Evolutionary conservation across 2,113 vertebrate species (phyloP).

Genomic region (Perca schrenkii): DNA sequence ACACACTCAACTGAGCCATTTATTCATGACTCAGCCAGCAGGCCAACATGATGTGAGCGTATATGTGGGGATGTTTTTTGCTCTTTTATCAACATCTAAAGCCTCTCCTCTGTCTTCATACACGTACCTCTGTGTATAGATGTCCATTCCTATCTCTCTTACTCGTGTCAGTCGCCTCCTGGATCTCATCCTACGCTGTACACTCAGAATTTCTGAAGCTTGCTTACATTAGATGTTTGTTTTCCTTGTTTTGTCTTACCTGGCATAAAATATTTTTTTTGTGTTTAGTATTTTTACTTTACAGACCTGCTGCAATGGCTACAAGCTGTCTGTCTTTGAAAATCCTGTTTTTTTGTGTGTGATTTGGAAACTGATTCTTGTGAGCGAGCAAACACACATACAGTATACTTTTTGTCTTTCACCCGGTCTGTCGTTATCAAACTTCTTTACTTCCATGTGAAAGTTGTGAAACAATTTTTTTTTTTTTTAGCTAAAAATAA

Average conservation of each 20-base stretch:
- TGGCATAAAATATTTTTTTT: not conserved
- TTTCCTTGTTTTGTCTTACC: conserved; percentile 16
- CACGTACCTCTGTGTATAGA: conserved; percentile 41
- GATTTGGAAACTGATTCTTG: conserved; percentile 1
- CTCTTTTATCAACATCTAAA: conserved; percentile 51
- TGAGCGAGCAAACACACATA: not conserved
- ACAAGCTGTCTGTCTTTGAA: conserved; percentile 43
- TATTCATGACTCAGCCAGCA: conserved; percentile 39
- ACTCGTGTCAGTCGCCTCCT: not conserved
- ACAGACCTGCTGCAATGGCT: conserved; percentile 54
- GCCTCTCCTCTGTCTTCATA: conserved; percentile 37
- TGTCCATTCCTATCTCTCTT: conserved; percentile 51
- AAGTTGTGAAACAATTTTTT: not conserved
- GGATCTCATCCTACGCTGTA: conserved; percentile 8
- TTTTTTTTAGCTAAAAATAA: no score
- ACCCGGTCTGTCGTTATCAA: conserved; percentile 3
- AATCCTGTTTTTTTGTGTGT: not conserved
- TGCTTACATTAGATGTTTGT: conserved; percentile 2
- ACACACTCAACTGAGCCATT: conserved; percentile 27
- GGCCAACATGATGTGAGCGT: conserved; percentile 6
- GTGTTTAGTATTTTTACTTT: conserved; percentile 28
- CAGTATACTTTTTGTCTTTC: not conserved
- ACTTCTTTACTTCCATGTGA: conserved; percentile 11
- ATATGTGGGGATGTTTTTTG: conserved; percentile 21
- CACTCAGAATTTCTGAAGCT: not conserved